These are phyloP conservation scores for Brienomyrus longianalis DNA, from an alignment of 2,113 vertebrate genomes.

Conservation along the genomic window DNA sequence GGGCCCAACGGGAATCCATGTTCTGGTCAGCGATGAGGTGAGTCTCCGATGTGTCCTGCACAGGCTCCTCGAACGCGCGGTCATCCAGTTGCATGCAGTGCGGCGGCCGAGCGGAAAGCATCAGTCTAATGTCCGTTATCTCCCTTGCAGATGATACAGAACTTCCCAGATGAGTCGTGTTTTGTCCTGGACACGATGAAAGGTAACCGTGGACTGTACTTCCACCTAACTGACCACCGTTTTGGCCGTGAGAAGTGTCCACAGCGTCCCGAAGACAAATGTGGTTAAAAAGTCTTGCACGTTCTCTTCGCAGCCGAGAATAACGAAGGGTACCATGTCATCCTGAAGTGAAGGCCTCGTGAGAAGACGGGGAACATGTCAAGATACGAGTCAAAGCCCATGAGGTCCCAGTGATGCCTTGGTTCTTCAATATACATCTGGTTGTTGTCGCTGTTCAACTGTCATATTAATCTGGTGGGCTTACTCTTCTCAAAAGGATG, in stretches of 20 bases:
- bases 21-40: constrained; percentile 91
- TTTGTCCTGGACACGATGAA: constrained; percentile 95
- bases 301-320: constrained; percentile 71
- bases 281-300: neutral
- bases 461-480: neutral
- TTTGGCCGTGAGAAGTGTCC: neutral
- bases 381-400: neutral
- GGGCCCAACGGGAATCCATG: constrained; percentile 90
- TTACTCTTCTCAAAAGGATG: neutral
- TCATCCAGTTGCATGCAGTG: neutral
- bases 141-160: constrained; percentile 83
- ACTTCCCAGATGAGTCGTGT: constrained; percentile 91
- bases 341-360: constrained; percentile 72
- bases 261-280: neutral
- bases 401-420: neutral
- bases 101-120: neutral
- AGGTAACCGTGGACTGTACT: constrained; percentile 56
- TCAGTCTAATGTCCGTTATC: neutral
- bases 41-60: neutral
- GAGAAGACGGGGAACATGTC: neutral
- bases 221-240: neutral
- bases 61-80: neutral
- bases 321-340: constrained; percentile 86
- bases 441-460: neutral
- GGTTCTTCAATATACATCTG: neutral